Conservation (phyloP, 2,113 vertebrate species). For the Microtus pennsylvanicus region DNA sequence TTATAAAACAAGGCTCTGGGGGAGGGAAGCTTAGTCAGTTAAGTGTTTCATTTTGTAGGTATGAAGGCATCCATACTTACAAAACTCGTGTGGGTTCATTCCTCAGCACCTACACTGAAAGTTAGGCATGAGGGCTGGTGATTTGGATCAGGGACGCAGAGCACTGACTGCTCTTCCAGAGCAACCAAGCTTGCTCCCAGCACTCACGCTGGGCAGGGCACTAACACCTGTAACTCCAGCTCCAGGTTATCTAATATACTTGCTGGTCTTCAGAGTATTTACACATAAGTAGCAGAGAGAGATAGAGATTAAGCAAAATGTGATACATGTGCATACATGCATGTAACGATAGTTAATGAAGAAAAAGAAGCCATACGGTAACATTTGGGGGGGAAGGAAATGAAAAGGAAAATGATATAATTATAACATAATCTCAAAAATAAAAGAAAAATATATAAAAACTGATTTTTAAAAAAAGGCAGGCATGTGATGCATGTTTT, state of each 20-base stretch:
- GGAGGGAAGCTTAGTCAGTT: neutral
- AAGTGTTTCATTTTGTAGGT: neutral
- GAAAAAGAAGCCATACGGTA: neutral
- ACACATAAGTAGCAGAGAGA: neutral
- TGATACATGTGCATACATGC: neutral
- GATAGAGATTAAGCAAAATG: neutral
- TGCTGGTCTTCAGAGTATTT: neutral
- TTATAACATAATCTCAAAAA: neutral
- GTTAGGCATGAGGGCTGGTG: neutral
- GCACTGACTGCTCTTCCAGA: neutral
- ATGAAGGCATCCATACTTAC: too few species aligned
- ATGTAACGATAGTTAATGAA: neutral
- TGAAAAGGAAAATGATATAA: neutral
- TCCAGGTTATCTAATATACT: neutral
- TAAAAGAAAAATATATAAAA: neutral
- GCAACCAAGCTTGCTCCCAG: neutral
- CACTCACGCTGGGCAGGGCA: too few species aligned
- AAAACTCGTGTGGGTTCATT: too few species aligned
- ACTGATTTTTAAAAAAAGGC: neutral
- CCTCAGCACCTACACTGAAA: neutral
- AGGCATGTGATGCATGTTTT: too few species aligned
- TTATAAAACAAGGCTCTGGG: neutral
- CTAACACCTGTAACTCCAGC: neutral
- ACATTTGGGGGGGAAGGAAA: too few species aligned
- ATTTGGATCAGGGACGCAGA: neutral